These are phyloP conservation scores for Mormyrus iriodes DNA, from an alignment of 2,113 vertebrate genomes.

Conservation along the genomic window DNA sequence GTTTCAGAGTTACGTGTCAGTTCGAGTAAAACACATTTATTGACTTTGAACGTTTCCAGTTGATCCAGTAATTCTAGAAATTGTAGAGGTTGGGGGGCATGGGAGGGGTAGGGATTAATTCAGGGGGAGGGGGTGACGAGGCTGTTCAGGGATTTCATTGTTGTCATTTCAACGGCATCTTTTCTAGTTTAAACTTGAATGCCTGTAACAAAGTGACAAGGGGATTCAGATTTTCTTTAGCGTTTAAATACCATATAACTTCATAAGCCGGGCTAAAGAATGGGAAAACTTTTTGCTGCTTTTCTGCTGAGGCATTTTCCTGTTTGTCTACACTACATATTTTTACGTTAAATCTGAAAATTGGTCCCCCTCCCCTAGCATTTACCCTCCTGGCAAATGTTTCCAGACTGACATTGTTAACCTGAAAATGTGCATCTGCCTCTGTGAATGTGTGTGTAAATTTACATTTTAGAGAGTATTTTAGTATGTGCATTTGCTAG, in stretches of 20 bases:
- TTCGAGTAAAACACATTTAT: not conserved
- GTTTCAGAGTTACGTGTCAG: not conserved
- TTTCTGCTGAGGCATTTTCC: not conserved
- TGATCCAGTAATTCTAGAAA: too few species aligned
- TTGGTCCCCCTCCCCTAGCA: not conserved
- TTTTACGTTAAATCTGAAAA: constrained; percentile 15
- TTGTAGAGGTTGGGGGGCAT: not conserved
- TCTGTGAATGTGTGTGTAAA: not conserved
- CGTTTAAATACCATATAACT: not conserved
- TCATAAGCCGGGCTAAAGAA: not conserved
- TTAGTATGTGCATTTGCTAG: not conserved
- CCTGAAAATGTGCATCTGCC: not conserved
- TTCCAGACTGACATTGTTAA: not conserved
- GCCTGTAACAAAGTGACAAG: not conserved
- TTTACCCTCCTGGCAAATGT: not conserved
- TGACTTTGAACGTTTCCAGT: too few species aligned
- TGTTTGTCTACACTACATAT: not conserved
- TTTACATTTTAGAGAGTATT: not conserved
- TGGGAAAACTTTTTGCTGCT: not conserved
- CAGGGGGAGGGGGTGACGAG: not conserved
- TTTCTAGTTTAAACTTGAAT: not conserved
- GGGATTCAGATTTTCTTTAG: not conserved
- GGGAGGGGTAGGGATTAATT: not conserved
- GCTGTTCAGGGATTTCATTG: not conserved
- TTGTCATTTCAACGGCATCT: not conserved